Percentiles rank a stretch among this genome's conserved stretches.
Conservation (phyloP, 2,888 invertebrate genomes). For the Chalcosyrphus nemorum region DNA sequence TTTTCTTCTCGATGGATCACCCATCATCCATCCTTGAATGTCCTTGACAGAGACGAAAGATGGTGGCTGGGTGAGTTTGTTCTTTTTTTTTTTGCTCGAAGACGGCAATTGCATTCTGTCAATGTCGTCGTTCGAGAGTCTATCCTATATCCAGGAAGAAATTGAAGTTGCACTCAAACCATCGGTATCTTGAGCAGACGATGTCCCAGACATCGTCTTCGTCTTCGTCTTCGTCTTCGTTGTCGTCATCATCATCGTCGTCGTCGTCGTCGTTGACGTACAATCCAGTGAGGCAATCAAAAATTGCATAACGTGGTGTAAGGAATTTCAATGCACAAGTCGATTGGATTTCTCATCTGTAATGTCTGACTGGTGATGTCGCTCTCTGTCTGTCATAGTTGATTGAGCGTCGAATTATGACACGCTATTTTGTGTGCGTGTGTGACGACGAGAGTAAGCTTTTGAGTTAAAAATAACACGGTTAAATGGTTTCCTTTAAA, state of each 20-base stretch:
- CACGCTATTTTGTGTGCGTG: background rate
- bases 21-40: constrained; percentile 38
- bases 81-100: constrained; percentile 43
- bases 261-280: constrained; percentile 37
- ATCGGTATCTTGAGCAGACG: constrained; percentile 28
- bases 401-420: constrained; percentile 42
- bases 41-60: constrained; percentile 60
- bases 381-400: constrained; percentile 23
- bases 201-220: constrained; percentile 33
- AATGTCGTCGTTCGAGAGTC: constrained; percentile 42
- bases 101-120: constrained; percentile 68
- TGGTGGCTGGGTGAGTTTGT: background rate
- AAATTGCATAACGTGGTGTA: constrained; percentile 71
- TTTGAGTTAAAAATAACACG: background rate
- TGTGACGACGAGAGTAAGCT: too few relatives aligned
- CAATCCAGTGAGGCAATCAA: constrained; percentile 67
- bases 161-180: constrained; percentile 33
- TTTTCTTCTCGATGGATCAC: constrained; percentile 42
- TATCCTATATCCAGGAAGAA: constrained; percentile 43
- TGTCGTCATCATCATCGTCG: background rate
- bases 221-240: background rate
- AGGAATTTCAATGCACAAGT: constrained; percentile 69
- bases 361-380: constrained; percentile 40
- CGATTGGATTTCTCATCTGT: constrained; percentile 59
- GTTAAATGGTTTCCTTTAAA: background rate